A percentile compares a stretch with the other conserved stretches of the same genome.
Conservation (phyloP, 2,797 vertebrate species). For the Kryptolebias ocellatus region DNA sequence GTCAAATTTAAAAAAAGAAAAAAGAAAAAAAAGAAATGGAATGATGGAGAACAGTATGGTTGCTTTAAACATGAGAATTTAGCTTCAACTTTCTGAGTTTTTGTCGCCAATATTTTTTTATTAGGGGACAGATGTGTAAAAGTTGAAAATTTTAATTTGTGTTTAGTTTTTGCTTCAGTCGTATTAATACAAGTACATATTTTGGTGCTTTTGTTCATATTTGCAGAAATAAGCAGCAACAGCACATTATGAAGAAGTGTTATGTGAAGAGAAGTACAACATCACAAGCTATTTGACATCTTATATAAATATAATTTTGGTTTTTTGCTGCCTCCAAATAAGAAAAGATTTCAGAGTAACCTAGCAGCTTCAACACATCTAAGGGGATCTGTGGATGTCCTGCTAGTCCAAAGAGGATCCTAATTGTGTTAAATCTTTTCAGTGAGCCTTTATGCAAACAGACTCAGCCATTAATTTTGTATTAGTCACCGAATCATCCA, state of each 20-base stretch:
- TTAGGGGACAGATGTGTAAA: background rate
- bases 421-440: slow-evolving; percentile 25
- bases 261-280: background rate
- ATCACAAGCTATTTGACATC: background rate
- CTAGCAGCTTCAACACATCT: background rate
- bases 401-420: slow-evolving; percentile 5
- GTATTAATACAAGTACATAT: background rate
- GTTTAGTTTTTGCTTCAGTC: background rate
- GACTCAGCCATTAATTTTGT: slow-evolving; percentile 43
- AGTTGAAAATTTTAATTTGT: background rate
- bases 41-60: no score
- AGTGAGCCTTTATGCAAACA: slow-evolving; percentile 26
- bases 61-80: no score
- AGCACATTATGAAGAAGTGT: background rate
- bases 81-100: background rate
- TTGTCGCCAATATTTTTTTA: background rate
- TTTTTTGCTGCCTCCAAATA: background rate
- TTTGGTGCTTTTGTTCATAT: background rate
- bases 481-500: slow-evolving; percentile 36
- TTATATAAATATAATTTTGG: slow-evolving; percentile 2
- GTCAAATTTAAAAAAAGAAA: no score
- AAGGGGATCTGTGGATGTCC: slow-evolving; percentile 11
- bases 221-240: background rate
- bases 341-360: slow-evolving; percentile 18
- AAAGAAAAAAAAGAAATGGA: no score